A percentile compares a stretch with the other conserved stretches of the same genome.
phyloP scores from a whole-genome alignment of 2,888 invertebrate species.

The Hydrotaea cyrtoneurina region DNA sequence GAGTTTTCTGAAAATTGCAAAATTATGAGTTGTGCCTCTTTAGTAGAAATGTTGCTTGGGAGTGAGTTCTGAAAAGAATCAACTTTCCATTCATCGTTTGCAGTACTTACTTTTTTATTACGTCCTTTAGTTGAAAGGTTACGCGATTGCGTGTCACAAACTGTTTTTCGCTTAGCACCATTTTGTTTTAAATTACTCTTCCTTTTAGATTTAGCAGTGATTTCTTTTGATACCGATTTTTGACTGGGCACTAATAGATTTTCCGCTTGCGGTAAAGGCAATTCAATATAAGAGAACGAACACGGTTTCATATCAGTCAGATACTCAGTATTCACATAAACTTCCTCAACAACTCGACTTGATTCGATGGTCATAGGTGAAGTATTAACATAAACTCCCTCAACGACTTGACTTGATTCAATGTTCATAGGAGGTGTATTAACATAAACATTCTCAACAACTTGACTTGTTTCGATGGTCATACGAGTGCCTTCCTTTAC shows the following conservation, averaged over 20 bases:
- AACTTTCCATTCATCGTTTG: no score
- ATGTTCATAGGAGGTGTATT: background rate
- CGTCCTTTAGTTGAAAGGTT: background rate
- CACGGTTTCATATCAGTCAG: background rate
- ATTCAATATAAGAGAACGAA: background rate
- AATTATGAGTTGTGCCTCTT: no score
- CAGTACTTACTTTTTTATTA: background rate
- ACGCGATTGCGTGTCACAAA: background rate
- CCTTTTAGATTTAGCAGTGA: background rate
- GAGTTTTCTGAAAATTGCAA: no score
- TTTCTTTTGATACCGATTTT: background rate
- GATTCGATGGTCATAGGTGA: background rate
- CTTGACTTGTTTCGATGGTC: background rate
- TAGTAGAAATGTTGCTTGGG: no score
- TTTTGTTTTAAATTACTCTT: background rate
- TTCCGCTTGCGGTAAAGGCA: background rate
- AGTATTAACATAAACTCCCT: background rate
- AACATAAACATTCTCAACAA: background rate
- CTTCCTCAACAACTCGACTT: background rate
- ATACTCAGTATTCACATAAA: background rate
- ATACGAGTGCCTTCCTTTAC: background rate
- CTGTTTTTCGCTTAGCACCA: background rate
- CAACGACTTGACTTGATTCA: background rate
- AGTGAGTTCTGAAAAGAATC: no score
- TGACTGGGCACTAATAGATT: background rate